These are phyloP conservation scores for Spodoptera litura DNA, from an alignment of 1,140 invertebrate genomes.

Conservation along the genomic window DNA sequence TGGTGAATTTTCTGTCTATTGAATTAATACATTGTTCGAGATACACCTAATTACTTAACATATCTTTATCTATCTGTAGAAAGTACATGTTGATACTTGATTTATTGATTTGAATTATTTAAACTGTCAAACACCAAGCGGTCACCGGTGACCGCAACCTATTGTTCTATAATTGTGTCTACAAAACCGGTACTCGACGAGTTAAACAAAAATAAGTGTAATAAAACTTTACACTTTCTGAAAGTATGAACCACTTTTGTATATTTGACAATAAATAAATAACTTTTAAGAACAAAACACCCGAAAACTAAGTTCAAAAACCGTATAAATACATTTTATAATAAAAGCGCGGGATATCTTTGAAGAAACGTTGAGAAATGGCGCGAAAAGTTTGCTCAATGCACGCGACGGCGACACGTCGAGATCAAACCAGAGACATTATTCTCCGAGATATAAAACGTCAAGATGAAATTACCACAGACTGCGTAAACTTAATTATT, in stretches of 20 bases:
- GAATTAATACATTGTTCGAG: no score
- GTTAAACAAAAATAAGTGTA: not conserved
- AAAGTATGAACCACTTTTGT: not conserved
- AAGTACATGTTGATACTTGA: no score
- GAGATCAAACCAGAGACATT: conserved; percentile 40
- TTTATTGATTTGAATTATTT: no score
- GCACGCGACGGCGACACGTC: conserved; percentile 38
- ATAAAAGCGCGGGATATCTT: conserved; percentile 52
- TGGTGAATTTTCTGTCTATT: no score
- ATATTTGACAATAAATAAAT: no score
- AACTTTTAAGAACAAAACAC: not conserved
- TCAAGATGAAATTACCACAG: conserved; percentile 41
- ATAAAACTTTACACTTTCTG: not conserved
- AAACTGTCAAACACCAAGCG: no score
- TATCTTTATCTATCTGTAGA: no score
- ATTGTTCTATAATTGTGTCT: no score
- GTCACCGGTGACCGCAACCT: no score
- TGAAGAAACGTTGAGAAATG: conserved; percentile 46
- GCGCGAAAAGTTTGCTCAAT: conserved; percentile 51
- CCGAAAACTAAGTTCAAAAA: conserved; percentile 39
- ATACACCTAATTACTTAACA: no score
- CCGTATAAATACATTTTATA: conserved; percentile 47
- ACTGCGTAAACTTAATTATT: conserved; percentile 21
- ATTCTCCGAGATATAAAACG: conserved; percentile 42
- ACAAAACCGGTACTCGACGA: no score